Evolutionary conservation across 2,888 invertebrate species (phyloP).

Genomic region (Hypolimnas misippus): DNA sequence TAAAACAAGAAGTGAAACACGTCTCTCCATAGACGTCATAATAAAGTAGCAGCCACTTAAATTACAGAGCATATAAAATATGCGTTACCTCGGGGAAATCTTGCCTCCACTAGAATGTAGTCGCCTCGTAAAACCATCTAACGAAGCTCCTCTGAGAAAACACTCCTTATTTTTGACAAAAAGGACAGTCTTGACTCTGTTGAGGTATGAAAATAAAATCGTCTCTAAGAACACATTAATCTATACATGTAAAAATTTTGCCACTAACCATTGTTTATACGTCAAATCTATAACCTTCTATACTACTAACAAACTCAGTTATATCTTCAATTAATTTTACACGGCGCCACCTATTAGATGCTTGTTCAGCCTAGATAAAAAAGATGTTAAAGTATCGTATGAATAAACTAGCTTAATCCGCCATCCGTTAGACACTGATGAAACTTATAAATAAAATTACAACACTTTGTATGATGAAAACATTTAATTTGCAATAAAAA

Average conservation of each 20-base stretch:
- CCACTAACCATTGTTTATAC: not conserved
- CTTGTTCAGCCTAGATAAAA: too few relatives aligned
- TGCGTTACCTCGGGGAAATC: constrained; percentile 78
- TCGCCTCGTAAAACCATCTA: constrained; percentile 69
- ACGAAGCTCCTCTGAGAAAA: constrained; percentile 61
- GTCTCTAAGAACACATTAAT: constrained; percentile 2
- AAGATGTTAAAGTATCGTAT: too few relatives aligned
- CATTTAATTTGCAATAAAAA: too few relatives aligned
- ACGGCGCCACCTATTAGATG: too few relatives aligned
- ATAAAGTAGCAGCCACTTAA: constrained; percentile 67
- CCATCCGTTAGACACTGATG: too few relatives aligned
- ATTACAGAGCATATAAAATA: constrained; percentile 74
- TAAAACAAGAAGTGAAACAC: constrained; percentile 24
- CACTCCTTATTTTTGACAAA: constrained; percentile 48
- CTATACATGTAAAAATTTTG: not conserved
- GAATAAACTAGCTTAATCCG: too few relatives aligned
- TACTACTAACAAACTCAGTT: too few relatives aligned
- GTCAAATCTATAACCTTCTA: too few relatives aligned
- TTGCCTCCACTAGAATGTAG: constrained; percentile 62
- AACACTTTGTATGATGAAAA: too few relatives aligned
- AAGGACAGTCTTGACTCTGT: constrained; percentile 35
- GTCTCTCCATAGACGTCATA: constrained; percentile 36
- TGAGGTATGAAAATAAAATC: constrained; percentile 36
- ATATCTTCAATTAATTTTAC: too few relatives aligned
- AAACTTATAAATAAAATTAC: too few relatives aligned